These are phyloP conservation scores for Cygnus buccinator DNA, from an alignment of 2,113 vertebrate species.

Conservation along the genomic window DNA sequence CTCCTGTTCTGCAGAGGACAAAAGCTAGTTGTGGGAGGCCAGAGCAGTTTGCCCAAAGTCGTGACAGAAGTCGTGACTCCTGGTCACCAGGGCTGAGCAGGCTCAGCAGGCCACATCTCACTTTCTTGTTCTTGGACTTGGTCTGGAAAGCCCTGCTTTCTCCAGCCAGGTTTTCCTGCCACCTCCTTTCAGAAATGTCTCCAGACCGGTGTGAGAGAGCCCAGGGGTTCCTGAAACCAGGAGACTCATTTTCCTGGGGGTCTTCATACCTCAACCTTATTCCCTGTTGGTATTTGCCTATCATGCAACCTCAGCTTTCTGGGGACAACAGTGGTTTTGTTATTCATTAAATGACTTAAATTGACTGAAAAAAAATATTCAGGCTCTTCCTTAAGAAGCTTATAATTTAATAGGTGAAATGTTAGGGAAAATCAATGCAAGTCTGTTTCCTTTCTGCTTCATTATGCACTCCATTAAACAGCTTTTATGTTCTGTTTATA, in stretches of 20 bases:
- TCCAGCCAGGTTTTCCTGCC: not conserved
- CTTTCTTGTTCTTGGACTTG: not conserved
- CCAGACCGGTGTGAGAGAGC: not conserved
- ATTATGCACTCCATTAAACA: conserved; percentile 75
- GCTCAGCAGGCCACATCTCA: not conserved
- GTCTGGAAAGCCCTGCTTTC: not conserved
- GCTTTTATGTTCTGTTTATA: conserved; percentile 84
- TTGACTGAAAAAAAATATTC: conserved; percentile 58
- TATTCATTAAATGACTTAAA: conserved; percentile 71
- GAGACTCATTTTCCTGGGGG: not conserved
- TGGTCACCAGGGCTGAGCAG: not conserved
- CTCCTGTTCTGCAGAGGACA: not conserved
- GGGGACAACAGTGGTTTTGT: conserved; percentile 73
- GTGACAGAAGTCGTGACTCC: not conserved
- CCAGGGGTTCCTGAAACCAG: accelerated
- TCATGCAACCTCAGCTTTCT: conserved; percentile 25
- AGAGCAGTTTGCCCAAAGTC: not conserved
- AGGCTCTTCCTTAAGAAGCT: conserved; percentile 75
- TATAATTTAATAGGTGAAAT: conserved; percentile 83
- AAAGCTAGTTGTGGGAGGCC: not conserved
- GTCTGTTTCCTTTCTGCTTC: conserved; percentile 74
- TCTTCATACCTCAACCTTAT: not conserved
- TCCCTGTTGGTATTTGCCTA: not conserved
- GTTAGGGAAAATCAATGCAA: conserved; percentile 74
- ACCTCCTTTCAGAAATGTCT: not conserved